Evolutionary conservation across 2,113 vertebrate species (phyloP), one percentile per base, ranked within the genome.

Genomic region (Osmerus eperlanus): DNA sequence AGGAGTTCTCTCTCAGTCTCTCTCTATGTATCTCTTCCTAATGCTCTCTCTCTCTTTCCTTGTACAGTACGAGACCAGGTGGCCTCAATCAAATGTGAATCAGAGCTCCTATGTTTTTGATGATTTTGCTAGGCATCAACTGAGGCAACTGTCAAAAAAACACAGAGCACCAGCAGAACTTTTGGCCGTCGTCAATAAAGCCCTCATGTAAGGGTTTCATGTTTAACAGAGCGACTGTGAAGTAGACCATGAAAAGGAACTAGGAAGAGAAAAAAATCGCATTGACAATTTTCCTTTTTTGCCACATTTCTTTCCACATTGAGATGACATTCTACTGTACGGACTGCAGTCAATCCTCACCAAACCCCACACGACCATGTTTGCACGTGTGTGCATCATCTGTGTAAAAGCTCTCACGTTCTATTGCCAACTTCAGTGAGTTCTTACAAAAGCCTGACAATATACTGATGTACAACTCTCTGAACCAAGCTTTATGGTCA

Each of bases 91-190:
- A 90, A 81, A 65, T 14, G 53, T 41, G 14, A 79, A 76, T 79
- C 67, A 65, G 69, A 73, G 83, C 72, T 66, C 68, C 70, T 67
- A 77, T 80, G 81, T 83, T 87, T 84, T 75, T 78, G 61, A 87
- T 88, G 85, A 85, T 83, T 80, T 85, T 67, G 68, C 70, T 62
- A 78, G 79, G 84, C 86, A 85, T 90, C 84, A 86, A 80, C 77
- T 70, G 77, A 74, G 41, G 71, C 76, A 81, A 81, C 74, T 86
- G 81, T 87, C 85, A 84, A 83, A 77, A 81, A 61, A 77, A 70
- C 55, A 75, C 62, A 76, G 70, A 86, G 77, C 70, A 74, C 79
- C 75, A 59, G 51, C 77, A 75, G 77, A 84, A 85, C 82, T 79
- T 79, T 79, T 77, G 74, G 77, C 77, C 36, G 59, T 71, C 23